Base-by-base conservation (phyloP, 2,888 invertebrate species). In the Lasioglossum malachurum region DNA sequence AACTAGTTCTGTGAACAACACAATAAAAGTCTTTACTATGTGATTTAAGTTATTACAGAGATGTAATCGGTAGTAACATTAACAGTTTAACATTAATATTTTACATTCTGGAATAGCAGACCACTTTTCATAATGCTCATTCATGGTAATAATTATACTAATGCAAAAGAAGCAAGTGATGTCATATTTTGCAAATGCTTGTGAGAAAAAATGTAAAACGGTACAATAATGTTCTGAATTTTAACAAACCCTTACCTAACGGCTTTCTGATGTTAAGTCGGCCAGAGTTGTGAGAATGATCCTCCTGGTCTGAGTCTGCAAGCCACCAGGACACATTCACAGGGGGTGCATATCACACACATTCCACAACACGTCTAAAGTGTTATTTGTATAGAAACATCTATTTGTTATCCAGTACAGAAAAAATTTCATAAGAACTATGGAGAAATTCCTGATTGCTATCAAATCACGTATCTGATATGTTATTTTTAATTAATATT, bases 221-320 rank as follows among this genome's bases (percentile, higher is more conserved):
- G 46, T 64, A 86, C 38, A 73, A 53, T 75, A 83, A 85, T 69
- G 57, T 72, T 83, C 23, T 67, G 78, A 80, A 78, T 64, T 73
- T 73, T 46, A 83, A 83, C 73, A 87, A 86, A 87, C 89, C 92
- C 96, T 96, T 96, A 96, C 96, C 96, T 95, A 96, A 94, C 91
- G 96, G 96, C 95, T 96, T 96, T 96, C 96, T 96, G 95, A 96
- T 96, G 95, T 95, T 95, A 94, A 95, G 95, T 90, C 95, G 93
- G 92, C 94, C 94, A 90, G 93, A 94, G 93, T 92, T 94, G 94
- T 94, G 93, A 88, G 95, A 94, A 92, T 94, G 95, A 89, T 95
- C 95, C 93, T 95, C 95, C 93, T 95, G 95, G 93, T 95, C 95
- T 93, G 95, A 95, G 94, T 95, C 95, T 95, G 95, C 93, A 95